Percentiles rank a stretch among this genome's conserved stretches.
These are phyloP conservation scores for Mystacornis crossleyi DNA, from an alignment of 2,113 vertebrate genomes.

Conservation along the genomic window DNA sequence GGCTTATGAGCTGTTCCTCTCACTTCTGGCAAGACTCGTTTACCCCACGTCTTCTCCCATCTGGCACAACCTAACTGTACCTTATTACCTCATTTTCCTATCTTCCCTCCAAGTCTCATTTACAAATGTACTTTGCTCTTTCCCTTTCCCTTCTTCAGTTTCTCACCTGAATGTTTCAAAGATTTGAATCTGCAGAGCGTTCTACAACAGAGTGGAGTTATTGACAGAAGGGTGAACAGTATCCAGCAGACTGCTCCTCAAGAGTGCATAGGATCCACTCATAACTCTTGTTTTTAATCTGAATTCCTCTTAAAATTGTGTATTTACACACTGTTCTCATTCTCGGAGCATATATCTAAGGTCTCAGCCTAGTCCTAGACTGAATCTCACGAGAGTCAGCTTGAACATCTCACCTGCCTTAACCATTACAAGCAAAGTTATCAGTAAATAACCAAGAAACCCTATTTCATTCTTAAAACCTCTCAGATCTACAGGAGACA, in stretches of 20 bases:
- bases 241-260: neutral
- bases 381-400: neutral
- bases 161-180: neutral
- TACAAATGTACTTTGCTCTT: neutral
- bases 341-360: neutral
- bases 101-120: neutral
- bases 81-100: neutral
- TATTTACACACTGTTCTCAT: neutral
- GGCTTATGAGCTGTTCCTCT: neutral
- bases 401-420: neutral
- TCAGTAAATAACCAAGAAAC: neutral
- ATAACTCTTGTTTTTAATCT: neutral
- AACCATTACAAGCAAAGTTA: neutral
- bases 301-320: neutral
- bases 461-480: neutral
- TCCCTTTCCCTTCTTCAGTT: neutral
- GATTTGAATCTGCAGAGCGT: neutral
- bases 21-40: neutral
- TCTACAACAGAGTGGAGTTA: neutral
- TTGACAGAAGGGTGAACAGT: neutral
- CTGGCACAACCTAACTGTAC: neutral
- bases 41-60: neutral
- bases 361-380: neutral
- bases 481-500: neutral
- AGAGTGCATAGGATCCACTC: neutral